A percentile compares a stretch with the other conserved stretches of the same genome.
These are phyloP conservation scores for Epinephelus lanceolatus DNA, from an alignment of 2,113 vertebrate genomes.

Conservation along the genomic window DNA sequence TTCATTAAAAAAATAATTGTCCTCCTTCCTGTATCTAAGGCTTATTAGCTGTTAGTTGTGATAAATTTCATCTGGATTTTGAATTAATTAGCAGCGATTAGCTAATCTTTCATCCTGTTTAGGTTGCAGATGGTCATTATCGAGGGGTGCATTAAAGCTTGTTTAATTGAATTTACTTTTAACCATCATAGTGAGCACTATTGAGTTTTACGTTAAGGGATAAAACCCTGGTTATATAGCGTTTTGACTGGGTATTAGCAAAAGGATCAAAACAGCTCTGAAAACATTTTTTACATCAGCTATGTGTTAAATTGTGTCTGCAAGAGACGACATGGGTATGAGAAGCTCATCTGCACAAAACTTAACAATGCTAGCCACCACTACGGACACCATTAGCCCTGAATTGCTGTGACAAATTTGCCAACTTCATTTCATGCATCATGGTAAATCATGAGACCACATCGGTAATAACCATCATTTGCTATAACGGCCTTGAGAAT, in stretches of 20 bases:
- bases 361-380: conserved; percentile 29
- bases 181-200: background rate
- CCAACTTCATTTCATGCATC: conserved; percentile 82
- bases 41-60: background rate
- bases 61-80: conserved; percentile 19
- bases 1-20: background rate
- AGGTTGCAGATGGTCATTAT: background rate
- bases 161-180: conserved; percentile 15
- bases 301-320: background rate
- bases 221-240: background rate
- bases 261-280: background rate
- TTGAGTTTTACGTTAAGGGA: background rate
- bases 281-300: background rate
- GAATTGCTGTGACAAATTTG: conserved; percentile 75
- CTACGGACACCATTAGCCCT: conserved; percentile 68
- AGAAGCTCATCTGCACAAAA: conserved; percentile 28
- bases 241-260: background rate
- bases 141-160: background rate
- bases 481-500: conserved; percentile 62
- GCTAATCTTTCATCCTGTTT: background rate
- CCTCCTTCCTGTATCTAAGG: background rate
- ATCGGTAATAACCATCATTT: conserved; percentile 73
- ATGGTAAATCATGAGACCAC: conserved; percentile 73
- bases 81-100: conserved; percentile 39
- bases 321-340: conserved; percentile 1